phyloP scores from a whole-genome alignment of 2,113 vertebrate species.

The Castor canadensis region DNA sequence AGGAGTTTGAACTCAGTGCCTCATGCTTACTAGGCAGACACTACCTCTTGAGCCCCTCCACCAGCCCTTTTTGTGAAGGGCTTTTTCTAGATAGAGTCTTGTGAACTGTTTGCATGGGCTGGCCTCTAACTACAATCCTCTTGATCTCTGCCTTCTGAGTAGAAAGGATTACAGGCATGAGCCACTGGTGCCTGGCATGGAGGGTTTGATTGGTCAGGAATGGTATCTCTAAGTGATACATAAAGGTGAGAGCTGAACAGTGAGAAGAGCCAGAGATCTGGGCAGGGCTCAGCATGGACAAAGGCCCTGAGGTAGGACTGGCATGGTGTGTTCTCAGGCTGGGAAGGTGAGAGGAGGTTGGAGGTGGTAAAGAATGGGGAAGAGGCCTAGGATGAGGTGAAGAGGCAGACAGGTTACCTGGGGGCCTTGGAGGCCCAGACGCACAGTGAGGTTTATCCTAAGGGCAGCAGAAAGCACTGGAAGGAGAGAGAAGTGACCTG shows the following conservation, averaged over 20 bases:
- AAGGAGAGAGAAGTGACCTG: neutral
- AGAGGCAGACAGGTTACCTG: neutral
- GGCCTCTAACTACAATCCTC: too few relatives aligned
- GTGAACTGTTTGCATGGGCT: too few relatives aligned
- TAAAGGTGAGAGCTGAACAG: neutral
- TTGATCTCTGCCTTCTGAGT: too few relatives aligned
- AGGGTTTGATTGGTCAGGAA: neutral
- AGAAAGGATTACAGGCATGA: too few relatives aligned
- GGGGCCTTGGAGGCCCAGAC: neutral
- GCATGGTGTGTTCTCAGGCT: neutral
- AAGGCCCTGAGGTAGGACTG: neutral
- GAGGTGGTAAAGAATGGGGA: accelerated
- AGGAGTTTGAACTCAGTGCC: too few relatives aligned
- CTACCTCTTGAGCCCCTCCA: too few relatives aligned
- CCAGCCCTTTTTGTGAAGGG: too few relatives aligned
- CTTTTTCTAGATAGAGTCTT: too few relatives aligned
- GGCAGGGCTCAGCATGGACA: neutral
- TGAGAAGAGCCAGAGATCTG: neutral
- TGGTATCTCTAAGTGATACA: accelerated
- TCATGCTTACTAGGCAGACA: too few relatives aligned
- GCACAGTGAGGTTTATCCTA: neutral
- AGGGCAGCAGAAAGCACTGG: neutral
- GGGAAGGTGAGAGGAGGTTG: neutral
- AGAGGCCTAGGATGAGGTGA: neutral
- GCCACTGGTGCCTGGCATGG: too few relatives aligned